A percentile compares a stretch with the other conserved stretches of the same genome.
Conservation (phyloP, 2,888 invertebrate genomes). For the Salpingus planirostris region DNA sequence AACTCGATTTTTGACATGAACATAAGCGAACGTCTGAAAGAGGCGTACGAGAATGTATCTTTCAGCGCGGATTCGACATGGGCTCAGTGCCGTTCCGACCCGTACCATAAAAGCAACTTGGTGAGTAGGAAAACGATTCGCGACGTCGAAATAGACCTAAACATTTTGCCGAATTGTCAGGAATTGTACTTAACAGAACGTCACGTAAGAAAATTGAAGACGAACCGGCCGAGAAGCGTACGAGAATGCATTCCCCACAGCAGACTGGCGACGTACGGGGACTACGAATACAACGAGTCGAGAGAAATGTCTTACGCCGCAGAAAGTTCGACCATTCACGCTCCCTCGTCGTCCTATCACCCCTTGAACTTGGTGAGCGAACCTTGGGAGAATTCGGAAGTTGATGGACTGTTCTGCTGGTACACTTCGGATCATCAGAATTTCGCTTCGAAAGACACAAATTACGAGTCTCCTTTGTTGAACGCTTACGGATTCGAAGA, state of each 20-base stretch:
- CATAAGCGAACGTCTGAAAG: conserved; percentile 29
- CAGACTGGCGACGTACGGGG: conserved; percentile 46
- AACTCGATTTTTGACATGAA: no score
- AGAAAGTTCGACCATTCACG: conserved; percentile 15
- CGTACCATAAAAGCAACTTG: conserved; percentile 33
- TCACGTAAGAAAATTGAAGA: conserved; percentile 25
- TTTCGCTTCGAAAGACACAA: conserved; percentile 3
- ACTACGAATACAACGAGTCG: conserved; percentile 44
- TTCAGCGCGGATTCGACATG: conserved; percentile 34
- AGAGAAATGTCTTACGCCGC: conserved; percentile 40
- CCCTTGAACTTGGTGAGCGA: conserved; percentile 37
- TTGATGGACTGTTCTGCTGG: conserved; percentile 35
- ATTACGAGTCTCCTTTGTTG: conserved; percentile 26
- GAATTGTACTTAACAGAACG: conserved; percentile 27
- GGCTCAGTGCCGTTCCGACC: conserved; percentile 20
- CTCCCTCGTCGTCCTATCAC: conserved; percentile 13
- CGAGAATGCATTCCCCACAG: conserved; percentile 58
- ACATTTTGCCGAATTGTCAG: conserved; percentile 23
- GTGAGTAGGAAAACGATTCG: conserved; percentile 16
- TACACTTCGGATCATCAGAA: no score
- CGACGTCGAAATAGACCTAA: not conserved
- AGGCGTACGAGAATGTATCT: conserved; percentile 34
- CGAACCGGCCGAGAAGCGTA: conserved; percentile 43
- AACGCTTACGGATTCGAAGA: conserved; percentile 28
- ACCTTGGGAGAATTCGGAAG: conserved; percentile 55